Percentiles rank a stretch among this genome's conserved stretches.
These are phyloP conservation scores for Protobothrops flavoviridis DNA, from an alignment of 2,113 vertebrate species.

Conservation along the genomic window DNA sequence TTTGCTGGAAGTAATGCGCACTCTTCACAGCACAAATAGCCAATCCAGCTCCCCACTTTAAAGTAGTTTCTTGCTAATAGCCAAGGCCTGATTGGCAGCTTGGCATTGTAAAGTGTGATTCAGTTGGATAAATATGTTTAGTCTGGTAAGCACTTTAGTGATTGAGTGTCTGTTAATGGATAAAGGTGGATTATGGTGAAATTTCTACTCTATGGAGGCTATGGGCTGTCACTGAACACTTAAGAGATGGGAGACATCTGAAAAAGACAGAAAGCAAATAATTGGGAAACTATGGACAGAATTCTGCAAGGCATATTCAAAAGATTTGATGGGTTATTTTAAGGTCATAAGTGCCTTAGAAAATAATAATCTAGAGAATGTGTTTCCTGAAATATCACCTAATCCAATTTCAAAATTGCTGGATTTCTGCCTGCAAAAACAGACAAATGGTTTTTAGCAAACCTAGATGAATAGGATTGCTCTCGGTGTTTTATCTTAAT, in stretches of 20 bases:
- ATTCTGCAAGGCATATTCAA: conserved; percentile 48
- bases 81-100: conserved; percentile 81
- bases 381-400: neutral
- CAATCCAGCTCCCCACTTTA: conserved; percentile 64
- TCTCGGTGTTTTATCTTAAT: neutral
- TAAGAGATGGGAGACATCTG: conserved; percentile 73
- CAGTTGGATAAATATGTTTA: conserved; percentile 86
- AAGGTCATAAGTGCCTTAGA: conserved; percentile 54
- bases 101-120: conserved; percentile 84
- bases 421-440: neutral
- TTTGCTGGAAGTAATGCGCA: conserved; percentile 83
- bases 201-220: conserved; percentile 65
- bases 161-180: conserved; percentile 89
- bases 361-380: neutral
- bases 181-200: conserved; percentile 81
- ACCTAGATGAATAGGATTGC: neutral
- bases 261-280: conserved; percentile 62
- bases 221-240: conserved; percentile 78
- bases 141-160: conserved; percentile 85
- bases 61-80: conserved; percentile 81
- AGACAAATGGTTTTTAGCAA: conserved; percentile 18
- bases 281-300: conserved; percentile 53
- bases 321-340: conserved; percentile 58
- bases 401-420: conserved; percentile 1
- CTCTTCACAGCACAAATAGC: conserved; percentile 82